A percentile compares a stretch with the other conserved stretches of the same genome.
These are phyloP conservation scores for Tuberolachnus salignus DNA, from an alignment of 2,888 invertebrate genomes.

Conservation along the genomic window DNA sequence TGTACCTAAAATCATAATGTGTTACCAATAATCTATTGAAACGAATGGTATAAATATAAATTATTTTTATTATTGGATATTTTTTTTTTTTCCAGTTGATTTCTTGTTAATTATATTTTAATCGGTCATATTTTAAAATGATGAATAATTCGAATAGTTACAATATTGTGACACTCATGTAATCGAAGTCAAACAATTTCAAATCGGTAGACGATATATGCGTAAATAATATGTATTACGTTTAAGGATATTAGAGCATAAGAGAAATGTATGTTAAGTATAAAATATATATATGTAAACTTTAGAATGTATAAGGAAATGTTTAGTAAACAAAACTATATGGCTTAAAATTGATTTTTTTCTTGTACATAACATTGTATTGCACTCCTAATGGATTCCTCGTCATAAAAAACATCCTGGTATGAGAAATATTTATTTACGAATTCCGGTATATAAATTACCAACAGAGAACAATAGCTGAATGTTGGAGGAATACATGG, in stretches of 20 bases:
- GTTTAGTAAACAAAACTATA: conserved; percentile 21
- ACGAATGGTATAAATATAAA: background rate
- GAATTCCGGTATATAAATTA: no score
- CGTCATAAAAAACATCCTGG: no score
- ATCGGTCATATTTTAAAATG: background rate
- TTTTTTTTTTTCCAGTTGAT: background rate
- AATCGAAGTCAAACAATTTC: background rate
- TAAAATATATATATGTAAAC: conserved; percentile 3
- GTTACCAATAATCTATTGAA: background rate
- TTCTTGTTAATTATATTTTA: background rate
- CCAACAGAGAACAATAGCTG: no score
- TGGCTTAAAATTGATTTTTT: conserved; percentile 9
- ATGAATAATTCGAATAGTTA: background rate
- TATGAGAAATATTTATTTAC: no score
- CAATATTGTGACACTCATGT: conserved; percentile 5
- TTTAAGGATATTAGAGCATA: background rate
- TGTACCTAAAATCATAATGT: conserved; percentile 1
- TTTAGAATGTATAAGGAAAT: conserved; percentile 16
- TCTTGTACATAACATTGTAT: conserved; percentile 1
- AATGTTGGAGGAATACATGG: no score
- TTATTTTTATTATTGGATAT: conserved; percentile 2
- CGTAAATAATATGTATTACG: background rate
- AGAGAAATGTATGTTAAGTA: background rate
- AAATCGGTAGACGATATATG: background rate
- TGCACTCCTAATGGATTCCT: background rate